A percentile compares a stretch with the other conserved stretches of the same genome.
These are phyloP conservation scores for Ciona savignyi DNA, from an alignment of 23 tunicate genomes.

Conservation along the genomic window DNA sequence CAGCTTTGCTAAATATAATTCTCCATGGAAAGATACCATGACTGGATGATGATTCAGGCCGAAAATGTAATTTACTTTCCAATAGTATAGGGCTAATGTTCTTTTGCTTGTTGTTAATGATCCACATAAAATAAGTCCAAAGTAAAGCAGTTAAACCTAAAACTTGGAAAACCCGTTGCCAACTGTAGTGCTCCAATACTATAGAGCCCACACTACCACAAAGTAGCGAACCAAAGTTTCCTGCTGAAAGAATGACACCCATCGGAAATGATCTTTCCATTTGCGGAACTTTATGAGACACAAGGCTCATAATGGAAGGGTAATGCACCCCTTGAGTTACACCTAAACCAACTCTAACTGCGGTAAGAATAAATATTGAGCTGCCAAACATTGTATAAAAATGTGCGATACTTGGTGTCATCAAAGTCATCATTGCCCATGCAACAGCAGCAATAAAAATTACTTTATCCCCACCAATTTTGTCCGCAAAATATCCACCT, in stretches of 20 bases:
- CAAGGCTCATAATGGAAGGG: conserved; percentile 89
- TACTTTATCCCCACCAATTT: conserved; percentile 83
- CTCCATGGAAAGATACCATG: conserved; percentile 54
- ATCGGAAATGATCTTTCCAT: conserved; percentile 56
- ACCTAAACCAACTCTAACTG: conserved; percentile 57
- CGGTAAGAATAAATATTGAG: conserved; percentile 28
- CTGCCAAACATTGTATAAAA: not conserved
- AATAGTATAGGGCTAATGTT: conserved; percentile 19
- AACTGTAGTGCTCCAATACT: conserved; percentile 53
- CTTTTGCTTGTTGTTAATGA: not conserved
- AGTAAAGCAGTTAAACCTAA: conserved; percentile 43
- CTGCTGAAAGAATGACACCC: conserved; percentile 60
- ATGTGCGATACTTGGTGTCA: conserved; percentile 73
- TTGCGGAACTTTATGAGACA: conserved; percentile 54
- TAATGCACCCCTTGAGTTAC: conserved; percentile 86
- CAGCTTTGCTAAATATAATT: conserved; percentile 32
- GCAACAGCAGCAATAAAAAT: conserved; percentile 38
- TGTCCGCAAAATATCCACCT: conserved; percentile 90
- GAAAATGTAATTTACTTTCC: conserved; percentile 25
- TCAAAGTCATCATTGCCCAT: conserved; percentile 54
- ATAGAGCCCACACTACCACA: conserved; percentile 90
- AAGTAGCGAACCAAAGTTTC: conserved; percentile 73
- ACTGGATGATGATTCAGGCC: not conserved
- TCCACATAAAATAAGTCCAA: not conserved
- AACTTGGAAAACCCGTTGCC: conserved; percentile 75